Conservation (phyloP, 2,888 invertebrate genomes). For the Dicyrtoma fusca region DNA sequence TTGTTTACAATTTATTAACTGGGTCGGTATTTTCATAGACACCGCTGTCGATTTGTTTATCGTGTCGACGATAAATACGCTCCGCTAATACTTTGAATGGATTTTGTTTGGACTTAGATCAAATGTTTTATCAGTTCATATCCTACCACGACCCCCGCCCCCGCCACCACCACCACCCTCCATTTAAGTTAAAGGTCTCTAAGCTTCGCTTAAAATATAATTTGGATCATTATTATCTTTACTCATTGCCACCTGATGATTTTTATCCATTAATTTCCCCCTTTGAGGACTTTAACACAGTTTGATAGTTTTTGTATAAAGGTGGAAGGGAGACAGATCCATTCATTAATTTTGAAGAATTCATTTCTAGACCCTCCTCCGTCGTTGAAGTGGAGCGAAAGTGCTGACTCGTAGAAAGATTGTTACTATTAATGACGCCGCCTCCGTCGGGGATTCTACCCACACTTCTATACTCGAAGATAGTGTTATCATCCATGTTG, state of each 20-base stretch:
- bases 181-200: slow-evolving; percentile 47
- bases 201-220: slow-evolving; percentile 54
- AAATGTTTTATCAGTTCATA: no score
- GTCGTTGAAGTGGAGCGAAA: no score
- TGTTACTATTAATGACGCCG: no score
- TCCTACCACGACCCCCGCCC: no score
- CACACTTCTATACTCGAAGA: slow-evolving; percentile 28
- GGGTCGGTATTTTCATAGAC: no score
- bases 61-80: no score
- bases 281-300: slow-evolving; percentile 29
- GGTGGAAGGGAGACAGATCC: slow-evolving; percentile 40
- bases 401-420: no score
- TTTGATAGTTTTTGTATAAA: slow-evolving; percentile 43
- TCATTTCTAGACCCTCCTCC: no score
- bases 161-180: slow-evolving; percentile 16
- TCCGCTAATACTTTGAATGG: no score
- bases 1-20: no score
- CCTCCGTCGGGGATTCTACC: background rate
- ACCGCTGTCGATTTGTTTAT: no score
- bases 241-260: slow-evolving; percentile 43
- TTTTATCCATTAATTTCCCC: slow-evolving; percentile 39
- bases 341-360: background rate
- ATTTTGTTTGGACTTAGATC: no score
- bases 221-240: slow-evolving; percentile 53
- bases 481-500: slow-evolving; percentile 40